Base-by-base conservation (phyloP, 2,797 vertebrate species). In the Halcyon leucocephala region DNA sequence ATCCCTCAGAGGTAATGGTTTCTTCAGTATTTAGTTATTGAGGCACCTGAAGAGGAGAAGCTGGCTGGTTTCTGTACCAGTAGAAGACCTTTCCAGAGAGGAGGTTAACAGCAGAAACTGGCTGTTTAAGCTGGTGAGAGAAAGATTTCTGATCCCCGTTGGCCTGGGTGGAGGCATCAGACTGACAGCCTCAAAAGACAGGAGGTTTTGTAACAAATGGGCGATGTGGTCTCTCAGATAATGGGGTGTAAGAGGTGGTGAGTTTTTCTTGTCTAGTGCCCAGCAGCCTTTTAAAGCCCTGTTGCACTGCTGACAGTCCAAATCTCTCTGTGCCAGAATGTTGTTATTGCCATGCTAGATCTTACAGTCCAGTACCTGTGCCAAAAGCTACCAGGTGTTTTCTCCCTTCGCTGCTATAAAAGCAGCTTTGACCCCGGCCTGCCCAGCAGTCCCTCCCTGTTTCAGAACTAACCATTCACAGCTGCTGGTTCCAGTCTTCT, bases 1-100 rank as follows among this genome's bases (percentile, higher is more conserved):
- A 99, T 95, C 99, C 99, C 13, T 98, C 98, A 16, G 99, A 99
- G 98, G 99, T 99, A 97, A 96, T 2, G 1, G 61, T 57, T 69
- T 79, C 70, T 70, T 82, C 5, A 14, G 22, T 20, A 2, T 2
- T 41, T 62, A 28, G 51, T 62, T 46, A 5, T 1, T 35, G 73
- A 83, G 41, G 51, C 9, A 10, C 8, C 67, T n/a, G 73, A 84
- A 54, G 48, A 24, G 17, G 49, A 72, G 77, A 37, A 72, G 3
- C 48, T 33, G 62, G 12, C 60, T 60, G 35, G n/a, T 66, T 74
- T 79, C 83, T 61, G 33, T 61, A 12, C 37, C 33, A 5, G 0
- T 14, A 61, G 29, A 14, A 60, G 74, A 14, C 31, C 12, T 67
- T 64, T 67, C 66, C 46, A 39, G 49, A 57, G 33, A 61, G 39